Evolutionary conservation across 30 jellyfish, hydroid and myxozoan genomes (phyloP).

Genomic region (Turritopsis dohrnii): DNA sequence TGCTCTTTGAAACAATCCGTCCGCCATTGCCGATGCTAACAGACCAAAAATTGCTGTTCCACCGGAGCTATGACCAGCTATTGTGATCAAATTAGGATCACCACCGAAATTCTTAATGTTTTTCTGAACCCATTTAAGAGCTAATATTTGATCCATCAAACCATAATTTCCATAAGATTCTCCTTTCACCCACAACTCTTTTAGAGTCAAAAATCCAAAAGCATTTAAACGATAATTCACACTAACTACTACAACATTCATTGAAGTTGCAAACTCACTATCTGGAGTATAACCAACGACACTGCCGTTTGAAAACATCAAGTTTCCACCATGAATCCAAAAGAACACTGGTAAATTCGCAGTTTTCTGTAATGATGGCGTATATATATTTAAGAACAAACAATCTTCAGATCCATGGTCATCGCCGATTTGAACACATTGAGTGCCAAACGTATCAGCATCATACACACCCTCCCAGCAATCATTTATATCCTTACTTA

Average conservation of each 20-base stretch:
- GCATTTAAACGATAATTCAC: conserved; percentile 72
- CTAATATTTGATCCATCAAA: conserved; percentile 67
- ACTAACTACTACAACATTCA: conserved; percentile 57
- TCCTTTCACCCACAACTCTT: conserved; percentile 29
- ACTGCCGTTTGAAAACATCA: conserved; percentile 28
- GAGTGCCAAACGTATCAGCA: too few species aligned
- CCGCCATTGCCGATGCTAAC: conserved; percentile 55
- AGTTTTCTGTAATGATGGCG: conserved; percentile 46
- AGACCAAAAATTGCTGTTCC: conserved; percentile 55
- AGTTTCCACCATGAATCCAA: conserved; percentile 72
- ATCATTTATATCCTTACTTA: conserved; percentile 32
- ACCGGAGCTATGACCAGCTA: conserved; percentile 69
- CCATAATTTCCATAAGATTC: conserved; percentile 62
- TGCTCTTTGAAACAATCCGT: conserved; percentile 48
- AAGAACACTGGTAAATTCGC: conserved; percentile 56
- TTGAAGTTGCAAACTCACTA: conserved; percentile 38
- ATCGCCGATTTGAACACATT: conserved; percentile 38
- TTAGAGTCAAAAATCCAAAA: conserved; percentile 62
- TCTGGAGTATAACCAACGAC: conserved; percentile 34
- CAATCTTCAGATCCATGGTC: conserved; percentile 64
- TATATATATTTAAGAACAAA: conserved; percentile 50
- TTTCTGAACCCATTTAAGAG: too few species aligned
- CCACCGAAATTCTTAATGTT: conserved; percentile 73
- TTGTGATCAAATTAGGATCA: conserved; percentile 48
- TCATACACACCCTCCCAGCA: too few species aligned